Base-by-base conservation (phyloP, 2,797 vertebrate genomes). In the Heliangelus exortis region DNA sequence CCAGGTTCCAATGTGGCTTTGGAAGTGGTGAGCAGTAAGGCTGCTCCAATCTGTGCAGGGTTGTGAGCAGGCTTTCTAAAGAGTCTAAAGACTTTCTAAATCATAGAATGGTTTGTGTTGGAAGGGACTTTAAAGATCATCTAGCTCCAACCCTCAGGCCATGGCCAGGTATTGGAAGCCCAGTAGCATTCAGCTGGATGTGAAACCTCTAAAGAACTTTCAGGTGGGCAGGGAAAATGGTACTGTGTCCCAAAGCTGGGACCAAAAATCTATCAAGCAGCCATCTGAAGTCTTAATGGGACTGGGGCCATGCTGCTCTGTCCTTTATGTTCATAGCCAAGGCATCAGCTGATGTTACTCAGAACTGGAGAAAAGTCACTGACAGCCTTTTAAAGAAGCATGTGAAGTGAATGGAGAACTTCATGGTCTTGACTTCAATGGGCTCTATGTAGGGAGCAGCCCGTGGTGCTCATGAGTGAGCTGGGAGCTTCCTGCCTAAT, bases 1-100 rank as follows among this genome's bases (percentile, higher is more conserved):
- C 7, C 1, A 7, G 26, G 29, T 47, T 20, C 33, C 21, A 19
- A 33, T 14, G 34, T 54, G 39, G 14, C 58, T 90, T 87, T 11
- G 6, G 59, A 62, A 80, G 12, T 12, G 10, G 15, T 68, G 68
- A 58, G 36, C n/a, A 57, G 33, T n/a, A 47, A 55, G 45, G 73
- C 28, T 57, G 21, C 63, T 87, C 26, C 63, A 47, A 36, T 0
- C 0, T 4, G 18, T 21, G 5, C 2, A 0, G 15, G 18, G 4
- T 34, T 57, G 21, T 33, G 21, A 88, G 28, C 15, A 39, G 28
- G 7, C n/a, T 18, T 45, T 75, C n/a, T n/a, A n/a, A n/a, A n/a
- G n/a, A n/a, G n/a, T 68, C 17, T 55, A 79, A 75, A 39, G 31
- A 12, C 25, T 61, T 88, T 28, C n/a, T 31, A 55, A 86, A 34